phyloP scores from a whole-genome alignment of 35 echinoderm and acorn worm genomes.

The Apostichopus japonicus region DNA sequence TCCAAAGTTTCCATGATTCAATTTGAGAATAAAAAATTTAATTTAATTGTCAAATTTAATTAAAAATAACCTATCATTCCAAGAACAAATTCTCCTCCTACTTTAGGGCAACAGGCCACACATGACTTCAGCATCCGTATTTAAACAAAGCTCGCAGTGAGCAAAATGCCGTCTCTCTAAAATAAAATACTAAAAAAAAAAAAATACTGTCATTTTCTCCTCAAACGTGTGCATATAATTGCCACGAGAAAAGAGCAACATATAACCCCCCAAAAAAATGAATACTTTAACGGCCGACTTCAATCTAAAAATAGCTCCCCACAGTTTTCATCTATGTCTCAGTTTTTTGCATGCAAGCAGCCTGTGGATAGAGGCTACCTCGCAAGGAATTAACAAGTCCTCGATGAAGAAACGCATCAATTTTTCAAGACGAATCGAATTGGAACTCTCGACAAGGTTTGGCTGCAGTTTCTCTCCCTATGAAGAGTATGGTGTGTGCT shows the following conservation, averaged over 20 bases:
- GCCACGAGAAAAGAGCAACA: constrained; percentile 8
- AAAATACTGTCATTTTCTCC: background rate
- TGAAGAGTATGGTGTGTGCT: background rate
- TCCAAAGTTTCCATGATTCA: background rate
- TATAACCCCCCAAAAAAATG: background rate
- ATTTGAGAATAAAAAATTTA: background rate
- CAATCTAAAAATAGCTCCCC: constrained; percentile 20
- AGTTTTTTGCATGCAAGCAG: background rate
- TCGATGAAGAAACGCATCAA: constrained; percentile 16
- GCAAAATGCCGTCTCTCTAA: background rate
- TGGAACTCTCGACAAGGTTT: background rate
- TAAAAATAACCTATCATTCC: constrained; percentile 5
- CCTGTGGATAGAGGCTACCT: constrained; percentile 31
- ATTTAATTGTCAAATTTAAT: background rate
- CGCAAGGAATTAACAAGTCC: constrained; percentile 35
- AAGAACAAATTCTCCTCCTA: background rate
- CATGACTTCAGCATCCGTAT: background rate
- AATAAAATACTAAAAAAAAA: too few relatives aligned
- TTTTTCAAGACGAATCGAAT: constrained; percentile 24
- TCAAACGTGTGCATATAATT: background rate
- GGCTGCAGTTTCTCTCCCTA: background rate
- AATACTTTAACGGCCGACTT: constrained; percentile 8
- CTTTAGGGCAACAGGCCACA: background rate
- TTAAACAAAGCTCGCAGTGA: background rate
- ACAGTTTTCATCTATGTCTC: background rate